Base-by-base conservation (phyloP, 2,888 invertebrate genomes). In the Andrena flavipes region DNA sequence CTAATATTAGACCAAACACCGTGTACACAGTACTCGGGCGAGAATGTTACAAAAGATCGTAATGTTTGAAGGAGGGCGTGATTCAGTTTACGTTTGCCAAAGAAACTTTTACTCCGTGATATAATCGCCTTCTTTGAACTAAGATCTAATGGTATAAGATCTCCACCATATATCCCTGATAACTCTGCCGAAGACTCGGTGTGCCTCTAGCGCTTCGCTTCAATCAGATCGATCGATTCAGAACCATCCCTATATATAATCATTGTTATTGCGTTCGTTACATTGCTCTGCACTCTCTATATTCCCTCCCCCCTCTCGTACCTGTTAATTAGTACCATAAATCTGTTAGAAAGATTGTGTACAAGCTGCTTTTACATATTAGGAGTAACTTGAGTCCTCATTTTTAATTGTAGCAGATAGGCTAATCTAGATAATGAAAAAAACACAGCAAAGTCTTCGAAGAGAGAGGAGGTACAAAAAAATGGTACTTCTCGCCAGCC, bases 321-420 rank as follows among this genome's bases (percentile, higher is more conserved):
- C 65, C 70, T 74, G 20, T 82, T 51, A 74, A 79, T 72, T 87
- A 87, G 80, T 85, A 82, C 82, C 59, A 70, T 77, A 80, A 87
- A 74, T 82, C 87, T 86, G 69, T 87, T 84, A 86, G 86, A 88
- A 87, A 88, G 78, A 89, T 88, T 89, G 88, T 89, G 88, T 84
- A 81, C 86, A 76, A 87, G 82, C 71, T 78, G 69, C 29, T 80
- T 77, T 79, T 87, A 80, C 71, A 87, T 84, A 88, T 88, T 87
- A 85, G 87, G 87, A 91, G 88, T 90, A 91, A 91, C 90, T 90
- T 90, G 89, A 91, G 90, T 89, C 90, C 89, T 87, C 87, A 84
- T 91, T 91, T 87, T 89, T 85, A 84, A 87, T 85, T 89, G 77
- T 89, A 89, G 86, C 82, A 87, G 83, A 89, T 90, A 91, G 87